Evolutionary conservation across 2,888 invertebrate genomes (phyloP).

Genomic region (Ypsolopha sequella): DNA sequence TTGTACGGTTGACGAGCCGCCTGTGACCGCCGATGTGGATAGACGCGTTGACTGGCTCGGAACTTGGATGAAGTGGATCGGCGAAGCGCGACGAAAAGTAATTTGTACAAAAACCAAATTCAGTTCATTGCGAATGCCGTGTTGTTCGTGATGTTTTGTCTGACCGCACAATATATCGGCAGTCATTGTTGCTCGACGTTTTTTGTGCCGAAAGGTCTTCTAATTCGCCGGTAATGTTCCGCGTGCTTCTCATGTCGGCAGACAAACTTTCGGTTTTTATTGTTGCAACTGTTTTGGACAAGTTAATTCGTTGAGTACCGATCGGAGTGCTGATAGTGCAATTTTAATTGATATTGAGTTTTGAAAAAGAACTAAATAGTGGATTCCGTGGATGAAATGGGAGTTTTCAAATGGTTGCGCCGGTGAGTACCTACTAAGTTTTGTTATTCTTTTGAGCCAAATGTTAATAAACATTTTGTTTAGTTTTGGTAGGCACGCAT

Average conservation of each 20-base stretch:
- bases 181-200: slow-evolving; percentile 63
- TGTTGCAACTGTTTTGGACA: slow-evolving; percentile 11
- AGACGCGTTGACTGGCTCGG: slow-evolving; percentile 17
- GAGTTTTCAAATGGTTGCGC: slow-evolving; percentile 65
- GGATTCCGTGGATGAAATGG: slow-evolving; percentile 54
- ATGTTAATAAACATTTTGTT: too few relatives aligned
- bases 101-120: slow-evolving; percentile 68
- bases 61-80: slow-evolving; percentile 54
- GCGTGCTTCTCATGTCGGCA: slow-evolving; percentile 32
- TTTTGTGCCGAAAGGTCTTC: slow-evolving; percentile 44
- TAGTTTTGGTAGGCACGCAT: too few relatives aligned
- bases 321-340: not conserved
- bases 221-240: slow-evolving; percentile 59
- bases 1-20: slow-evolving; percentile 25
- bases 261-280: slow-evolving; percentile 30
- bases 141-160: slow-evolving; percentile 66
- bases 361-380: slow-evolving; percentile 26
- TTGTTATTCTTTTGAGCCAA: too few relatives aligned
- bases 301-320: not conserved
- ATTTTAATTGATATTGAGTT: not conserved
- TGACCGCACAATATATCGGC: slow-evolving; percentile 66
- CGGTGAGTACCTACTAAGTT: slow-evolving; percentile 44
- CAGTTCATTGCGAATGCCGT: slow-evolving; percentile 64
- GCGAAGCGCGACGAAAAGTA: slow-evolving; percentile 66
- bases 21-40: slow-evolving; percentile 22